These are phyloP conservation scores for Prunella fulvescens DNA, from an alignment of 2,113 vertebrate genomes.

Conservation along the genomic window DNA sequence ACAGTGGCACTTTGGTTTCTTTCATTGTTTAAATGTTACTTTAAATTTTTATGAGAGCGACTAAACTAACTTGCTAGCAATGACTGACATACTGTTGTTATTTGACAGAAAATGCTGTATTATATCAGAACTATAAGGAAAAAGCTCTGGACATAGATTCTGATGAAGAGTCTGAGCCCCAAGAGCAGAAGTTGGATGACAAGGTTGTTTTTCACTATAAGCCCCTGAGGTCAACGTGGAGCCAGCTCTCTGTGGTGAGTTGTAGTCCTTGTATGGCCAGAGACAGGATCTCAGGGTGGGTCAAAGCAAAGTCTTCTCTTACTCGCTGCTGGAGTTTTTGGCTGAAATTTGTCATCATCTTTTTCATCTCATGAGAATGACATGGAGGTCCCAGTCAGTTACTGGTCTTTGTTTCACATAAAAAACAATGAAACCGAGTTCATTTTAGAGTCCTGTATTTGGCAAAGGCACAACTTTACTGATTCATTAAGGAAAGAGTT, in stretches of 20 bases:
- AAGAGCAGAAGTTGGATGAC: constrained; percentile 74
- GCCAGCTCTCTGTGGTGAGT: constrained; percentile 90
- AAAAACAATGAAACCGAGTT: neutral
- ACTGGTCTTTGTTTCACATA: neutral
- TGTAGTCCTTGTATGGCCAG: neutral
- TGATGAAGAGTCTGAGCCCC: constrained; percentile 86
- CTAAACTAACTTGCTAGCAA: neutral
- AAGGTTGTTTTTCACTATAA: constrained; percentile 84
- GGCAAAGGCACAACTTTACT: neutral
- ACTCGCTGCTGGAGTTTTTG: neutral
- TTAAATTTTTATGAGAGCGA: neutral
- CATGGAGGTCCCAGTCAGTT: neutral
- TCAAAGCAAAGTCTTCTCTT: neutral
- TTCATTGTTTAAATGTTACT: neutral
- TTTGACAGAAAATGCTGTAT: constrained; percentile 85
- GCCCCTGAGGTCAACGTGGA: constrained; percentile 89
- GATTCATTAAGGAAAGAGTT: neutral
- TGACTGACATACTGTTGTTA: neutral
- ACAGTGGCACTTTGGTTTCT: neutral
- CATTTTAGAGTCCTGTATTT: neutral
- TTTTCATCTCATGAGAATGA: neutral
- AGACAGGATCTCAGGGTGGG: neutral
- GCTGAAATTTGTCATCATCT: neutral
- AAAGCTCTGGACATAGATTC: constrained; percentile 94
- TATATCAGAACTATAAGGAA: constrained; percentile 98